Evolutionary conservation across 2,888 invertebrate genomes (phyloP).

Genomic region (Pasiphila rectangulata): DNA sequence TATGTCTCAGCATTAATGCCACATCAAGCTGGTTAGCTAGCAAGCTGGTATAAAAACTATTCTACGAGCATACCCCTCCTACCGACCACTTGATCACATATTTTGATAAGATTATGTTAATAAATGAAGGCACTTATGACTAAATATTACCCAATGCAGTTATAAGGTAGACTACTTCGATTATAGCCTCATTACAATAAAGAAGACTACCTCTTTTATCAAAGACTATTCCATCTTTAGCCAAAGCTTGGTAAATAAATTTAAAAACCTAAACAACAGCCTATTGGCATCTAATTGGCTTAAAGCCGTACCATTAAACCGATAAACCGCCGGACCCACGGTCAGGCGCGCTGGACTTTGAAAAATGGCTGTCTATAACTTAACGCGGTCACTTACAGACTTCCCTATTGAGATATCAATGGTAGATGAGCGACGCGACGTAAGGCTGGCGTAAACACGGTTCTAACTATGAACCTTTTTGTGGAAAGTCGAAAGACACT

Average conservation of each 20-base stretch:
- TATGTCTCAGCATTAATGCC: too few relatives aligned
- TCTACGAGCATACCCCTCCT: too few relatives aligned
- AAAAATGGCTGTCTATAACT: constrained; percentile 74
- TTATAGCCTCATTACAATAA: too few relatives aligned
- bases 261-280: constrained; percentile 17
- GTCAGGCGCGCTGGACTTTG: constrained; percentile 65
- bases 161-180: too few relatives aligned
- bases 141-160: too few relatives aligned
- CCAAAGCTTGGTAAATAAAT: neutral
- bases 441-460: constrained; percentile 59
- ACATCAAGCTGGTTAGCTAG: too few relatives aligned
- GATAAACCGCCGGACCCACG: constrained; percentile 55
- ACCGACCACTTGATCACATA: too few relatives aligned
- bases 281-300: constrained; percentile 64
- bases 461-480: constrained; percentile 39
- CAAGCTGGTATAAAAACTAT: too few relatives aligned
- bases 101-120: too few relatives aligned
- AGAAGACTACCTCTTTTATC: too few relatives aligned
- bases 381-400: constrained; percentile 75
- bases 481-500: constrained; percentile 13
- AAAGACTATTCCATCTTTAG: too few relatives aligned
- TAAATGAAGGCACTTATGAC: too few relatives aligned
- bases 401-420: constrained; percentile 80
- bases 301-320: constrained; percentile 64
- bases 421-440: constrained; percentile 69